Evolutionary conservation across 2,113 vertebrate genomes (phyloP).

Genomic region (Ameiurus melas): DNA sequence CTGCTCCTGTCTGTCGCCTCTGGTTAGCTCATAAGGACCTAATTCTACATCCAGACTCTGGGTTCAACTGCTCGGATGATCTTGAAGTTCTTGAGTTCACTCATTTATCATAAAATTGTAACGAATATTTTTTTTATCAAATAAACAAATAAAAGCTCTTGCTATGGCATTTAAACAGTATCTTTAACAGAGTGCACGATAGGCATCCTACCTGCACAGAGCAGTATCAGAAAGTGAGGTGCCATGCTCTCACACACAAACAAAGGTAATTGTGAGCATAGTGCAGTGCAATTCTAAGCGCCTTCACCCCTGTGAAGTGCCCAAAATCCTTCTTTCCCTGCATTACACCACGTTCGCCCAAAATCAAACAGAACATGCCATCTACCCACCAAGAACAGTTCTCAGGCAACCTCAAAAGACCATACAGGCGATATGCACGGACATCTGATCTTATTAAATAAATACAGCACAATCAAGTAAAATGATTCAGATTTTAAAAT

Average conservation of each 20-base stretch:
- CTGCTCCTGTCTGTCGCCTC: background rate
- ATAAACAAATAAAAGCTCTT: background rate
- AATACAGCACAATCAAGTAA: background rate
- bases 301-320: background rate
- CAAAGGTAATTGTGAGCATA: background rate
- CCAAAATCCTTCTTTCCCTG: background rate
- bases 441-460: background rate
- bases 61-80: background rate
- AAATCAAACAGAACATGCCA: background rate
- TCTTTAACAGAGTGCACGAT: background rate
- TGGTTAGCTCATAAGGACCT: background rate
- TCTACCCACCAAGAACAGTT: background rate
- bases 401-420: background rate
- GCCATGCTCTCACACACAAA: background rate
- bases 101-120: no score
- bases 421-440: no score
- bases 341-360: background rate
- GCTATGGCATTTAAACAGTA: background rate
- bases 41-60: background rate
- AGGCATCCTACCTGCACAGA: background rate
- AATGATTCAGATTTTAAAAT: background rate
- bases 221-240: background rate
- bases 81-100: background rate
- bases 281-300: background rate
- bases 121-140: background rate